Base-by-base conservation (phyloP, 2,113 vertebrate genomes). In the Seriola dumerili region DNA sequence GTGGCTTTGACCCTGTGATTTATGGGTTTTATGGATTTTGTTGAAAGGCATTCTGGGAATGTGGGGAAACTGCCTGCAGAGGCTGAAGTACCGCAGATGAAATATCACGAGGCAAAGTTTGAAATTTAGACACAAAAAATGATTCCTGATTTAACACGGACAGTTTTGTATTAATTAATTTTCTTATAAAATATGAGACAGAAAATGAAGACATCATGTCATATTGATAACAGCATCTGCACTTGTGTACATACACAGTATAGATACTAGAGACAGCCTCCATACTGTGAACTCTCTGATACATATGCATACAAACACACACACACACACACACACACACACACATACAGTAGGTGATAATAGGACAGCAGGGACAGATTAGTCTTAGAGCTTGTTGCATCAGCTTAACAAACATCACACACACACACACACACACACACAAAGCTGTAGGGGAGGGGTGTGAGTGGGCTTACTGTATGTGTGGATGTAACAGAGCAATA, bases 351-450 rank as follows among this genome's bases (percentile, higher is more conserved):
- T 38, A 13, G 55, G 73, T 81, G 77, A 70, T 78, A 86, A 88
- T 69, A 64, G 62, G 65, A 65, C 83, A 81, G 44, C 70, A 57
- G 80, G 83, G 74, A 79, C 69, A 78, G 85, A 85, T 81, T 81
- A 81, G 59, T 67, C 1, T 85, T 55, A 59, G 29, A 76, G 68
- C 76, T 80, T 38, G 71, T 84, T 84, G 75, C 57, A 74, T 42
- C 76, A 58, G 78, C 44, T 87, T 77, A 80, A 76, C 38, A 62
- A 63, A 40, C 38, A 68, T 79, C 48, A 6, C 38, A 5, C 40
- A 34, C 52, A 40, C 72, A 44, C 59, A 59, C 55, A 80, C 48
- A 6, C 38, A 5, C 40, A 34, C 62, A 80, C 75, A 78, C 61
- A 80, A 62, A 54, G 48, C 38, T 58, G 6, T 17, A 38, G 29